Conservation (phyloP, 2,888 invertebrate genomes). For the Cremastinae sp. region DNA sequence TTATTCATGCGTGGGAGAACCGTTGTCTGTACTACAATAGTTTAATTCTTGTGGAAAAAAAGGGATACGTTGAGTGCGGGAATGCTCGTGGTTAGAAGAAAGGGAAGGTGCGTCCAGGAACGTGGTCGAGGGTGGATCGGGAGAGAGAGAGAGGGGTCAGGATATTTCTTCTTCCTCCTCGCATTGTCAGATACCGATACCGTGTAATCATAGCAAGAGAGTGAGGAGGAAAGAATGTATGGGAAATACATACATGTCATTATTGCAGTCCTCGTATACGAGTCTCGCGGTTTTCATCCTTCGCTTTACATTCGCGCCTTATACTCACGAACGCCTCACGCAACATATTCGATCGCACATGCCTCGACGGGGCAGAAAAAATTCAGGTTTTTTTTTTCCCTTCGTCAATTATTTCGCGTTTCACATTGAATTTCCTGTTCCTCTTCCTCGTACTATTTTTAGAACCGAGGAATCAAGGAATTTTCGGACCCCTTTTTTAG, state of each 20-base stretch:
- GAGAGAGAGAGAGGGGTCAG: constrained; percentile 38
- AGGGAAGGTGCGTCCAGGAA: constrained; percentile 46
- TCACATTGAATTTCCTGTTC: too few relatives aligned
- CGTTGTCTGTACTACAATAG: constrained; percentile 14
- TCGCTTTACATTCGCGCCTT: neutral
- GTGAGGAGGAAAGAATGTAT: constrained; percentile 52
- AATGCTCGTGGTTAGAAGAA: constrained; percentile 37
- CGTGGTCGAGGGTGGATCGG: constrained; percentile 55
- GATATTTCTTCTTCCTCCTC: constrained; percentile 62
- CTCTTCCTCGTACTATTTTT: too few relatives aligned
- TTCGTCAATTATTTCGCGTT: too few relatives aligned
- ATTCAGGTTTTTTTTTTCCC: too few relatives aligned
- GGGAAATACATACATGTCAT: constrained; percentile 78
- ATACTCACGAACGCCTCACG: neutral
- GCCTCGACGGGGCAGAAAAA: too few relatives aligned
- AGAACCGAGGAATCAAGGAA: too few relatives aligned
- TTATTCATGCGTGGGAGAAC: neutral
- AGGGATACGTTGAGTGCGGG: constrained; percentile 41
- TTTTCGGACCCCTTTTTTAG: too few relatives aligned
- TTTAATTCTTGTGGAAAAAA: constrained; percentile 28
- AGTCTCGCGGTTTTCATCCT: neutral
- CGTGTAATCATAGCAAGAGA: constrained; percentile 72
- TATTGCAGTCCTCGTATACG: constrained; percentile 58
- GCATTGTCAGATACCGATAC: constrained; percentile 76
- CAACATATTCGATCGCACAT: too few relatives aligned